These are phyloP conservation scores for Maconellicoccus hirsutus DNA, from an alignment of 1,140 invertebrate species.

Conservation along the genomic window DNA sequence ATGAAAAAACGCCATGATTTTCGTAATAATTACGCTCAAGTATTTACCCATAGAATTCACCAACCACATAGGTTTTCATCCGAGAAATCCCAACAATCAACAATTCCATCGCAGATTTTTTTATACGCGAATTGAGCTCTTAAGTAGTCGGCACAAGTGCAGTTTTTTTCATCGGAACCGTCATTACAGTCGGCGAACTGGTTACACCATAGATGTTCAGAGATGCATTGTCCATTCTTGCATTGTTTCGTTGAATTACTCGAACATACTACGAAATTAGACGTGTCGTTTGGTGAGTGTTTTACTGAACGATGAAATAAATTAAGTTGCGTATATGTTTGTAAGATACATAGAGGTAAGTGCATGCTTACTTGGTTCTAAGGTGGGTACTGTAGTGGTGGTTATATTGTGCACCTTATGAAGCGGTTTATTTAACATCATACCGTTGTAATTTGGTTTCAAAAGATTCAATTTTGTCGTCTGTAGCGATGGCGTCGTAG, in stretches of 20 bases:
- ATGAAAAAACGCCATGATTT: background rate
- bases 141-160: slow-evolving; percentile 64
- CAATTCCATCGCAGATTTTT: slow-evolving; percentile 69
- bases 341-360: too few species aligned
- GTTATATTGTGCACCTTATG: background rate
- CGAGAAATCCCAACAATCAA: slow-evolving; percentile 67
- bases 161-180: slow-evolving; percentile 58
- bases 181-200: slow-evolving; percentile 56
- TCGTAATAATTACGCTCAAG: too few species aligned
- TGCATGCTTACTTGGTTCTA: background rate
- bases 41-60: slow-evolving; percentile 23
- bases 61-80: slow-evolving; percentile 68
- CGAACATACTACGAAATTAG: slow-evolving; percentile 35
- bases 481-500: background rate
- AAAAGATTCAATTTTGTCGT: background rate
- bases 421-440: background rate
- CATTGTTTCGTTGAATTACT: slow-evolving; percentile 43
- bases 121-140: slow-evolving; percentile 50
- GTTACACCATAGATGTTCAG: slow-evolving; percentile 55
- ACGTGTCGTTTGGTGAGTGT: too few species aligned
- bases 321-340: too few species aligned
- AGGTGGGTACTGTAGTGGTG: background rate
- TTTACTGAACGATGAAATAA: too few species aligned
- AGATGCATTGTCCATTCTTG: slow-evolving; percentile 51
- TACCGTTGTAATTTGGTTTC: background rate